These are phyloP conservation scores for Odontamblyopus lacepedii DNA, from an alignment of 2,797 vertebrate species.

Conservation along the genomic window DNA sequence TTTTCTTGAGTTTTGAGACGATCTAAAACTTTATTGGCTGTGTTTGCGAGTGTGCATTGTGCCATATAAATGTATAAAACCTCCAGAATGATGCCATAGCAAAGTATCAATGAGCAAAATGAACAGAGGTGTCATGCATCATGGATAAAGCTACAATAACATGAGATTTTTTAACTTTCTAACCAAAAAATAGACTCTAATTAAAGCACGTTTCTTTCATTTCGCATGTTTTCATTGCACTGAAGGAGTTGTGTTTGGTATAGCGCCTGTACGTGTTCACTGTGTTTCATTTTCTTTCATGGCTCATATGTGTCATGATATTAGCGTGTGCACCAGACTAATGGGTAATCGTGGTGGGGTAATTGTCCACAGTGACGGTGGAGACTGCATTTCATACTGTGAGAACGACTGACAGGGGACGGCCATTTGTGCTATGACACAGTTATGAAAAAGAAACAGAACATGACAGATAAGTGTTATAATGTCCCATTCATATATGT, in stretches of 20 bases:
- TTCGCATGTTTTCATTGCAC: no score
- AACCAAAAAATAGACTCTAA: no score
- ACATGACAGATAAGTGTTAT: neutral
- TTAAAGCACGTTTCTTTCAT: no score
- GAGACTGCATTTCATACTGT: neutral
- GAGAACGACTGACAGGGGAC: neutral
- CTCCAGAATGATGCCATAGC: no score
- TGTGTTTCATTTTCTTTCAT: neutral
- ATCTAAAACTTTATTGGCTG: no score
- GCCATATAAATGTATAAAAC: no score
- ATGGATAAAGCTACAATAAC: neutral
- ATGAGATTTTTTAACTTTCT: no score
- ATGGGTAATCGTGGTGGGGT: neutral
- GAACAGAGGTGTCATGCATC: neutral
- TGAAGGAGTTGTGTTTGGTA: no score
- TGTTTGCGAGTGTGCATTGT: no score
- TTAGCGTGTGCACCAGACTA: neutral
- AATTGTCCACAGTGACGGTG: neutral
- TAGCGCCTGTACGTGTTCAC: neutral
- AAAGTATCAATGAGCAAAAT: neutral
- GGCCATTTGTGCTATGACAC: neutral
- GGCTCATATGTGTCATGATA: neutral
- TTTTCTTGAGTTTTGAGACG: no score
- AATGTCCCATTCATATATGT: neutral
- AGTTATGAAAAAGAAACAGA: neutral